Evolutionary conservation across 1,140 invertebrate species (phyloP).

Genomic region (Neuroterus valhalla): DNA sequence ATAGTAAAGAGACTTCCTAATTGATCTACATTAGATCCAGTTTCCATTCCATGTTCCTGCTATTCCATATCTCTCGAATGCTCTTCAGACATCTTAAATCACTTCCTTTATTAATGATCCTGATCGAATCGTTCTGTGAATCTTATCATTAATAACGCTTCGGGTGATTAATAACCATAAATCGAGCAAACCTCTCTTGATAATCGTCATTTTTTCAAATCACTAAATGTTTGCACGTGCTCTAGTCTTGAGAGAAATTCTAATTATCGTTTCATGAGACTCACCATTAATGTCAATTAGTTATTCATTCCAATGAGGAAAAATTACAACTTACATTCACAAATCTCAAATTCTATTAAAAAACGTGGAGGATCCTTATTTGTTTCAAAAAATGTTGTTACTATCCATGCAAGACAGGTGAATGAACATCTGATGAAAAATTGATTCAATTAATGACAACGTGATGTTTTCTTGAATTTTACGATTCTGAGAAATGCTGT

Average conservation of each 20-base stretch:
- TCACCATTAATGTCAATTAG: no score
- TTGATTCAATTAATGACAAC: slow-evolving; percentile 14
- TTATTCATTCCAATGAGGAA: no score
- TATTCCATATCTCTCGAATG: slow-evolving; percentile 54
- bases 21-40: slow-evolving; percentile 56
- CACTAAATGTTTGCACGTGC: background rate
- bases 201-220: background rate
- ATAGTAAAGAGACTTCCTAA: slow-evolving; percentile 54
- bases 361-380: background rate
- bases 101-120: slow-evolving; percentile 44
- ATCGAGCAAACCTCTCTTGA: background rate
- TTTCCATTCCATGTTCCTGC: slow-evolving; percentile 59
- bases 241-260: background rate
- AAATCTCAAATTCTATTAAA: no score
- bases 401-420: slow-evolving; percentile 2
- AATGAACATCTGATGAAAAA: background rate
- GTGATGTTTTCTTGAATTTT: slow-evolving; percentile 8
- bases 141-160: slow-evolving; percentile 18
- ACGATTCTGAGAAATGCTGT: slow-evolving; percentile 33
- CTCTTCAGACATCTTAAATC: slow-evolving; percentile 43
- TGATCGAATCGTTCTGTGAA: background rate
- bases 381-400: background rate
- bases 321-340: no score
- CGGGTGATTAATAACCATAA: slow-evolving; percentile 3
- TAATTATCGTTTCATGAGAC: background rate